Evolutionary conservation across 2,888 invertebrate species (phyloP), one percentile per base, ranked within the genome.

Genomic region (Stegophylla sp.): DNA sequence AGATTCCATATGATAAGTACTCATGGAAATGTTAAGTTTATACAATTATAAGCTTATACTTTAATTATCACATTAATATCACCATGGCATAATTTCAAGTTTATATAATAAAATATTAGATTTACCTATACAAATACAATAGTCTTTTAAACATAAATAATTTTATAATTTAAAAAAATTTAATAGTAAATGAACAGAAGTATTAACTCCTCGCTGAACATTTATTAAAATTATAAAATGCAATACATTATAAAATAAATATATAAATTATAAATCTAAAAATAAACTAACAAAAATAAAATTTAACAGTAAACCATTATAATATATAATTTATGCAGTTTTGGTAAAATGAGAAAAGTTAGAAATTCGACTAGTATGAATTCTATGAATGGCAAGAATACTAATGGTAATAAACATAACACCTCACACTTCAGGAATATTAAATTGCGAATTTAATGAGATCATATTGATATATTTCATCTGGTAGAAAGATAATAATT

Each of bases 341-440:
- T 48, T 48, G n/a, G 20, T 63, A 28, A 64, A 51, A 63, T 34
- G 34, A 51, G 34, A 73, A 34, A 13, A 51, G 20, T 17, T 17
- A 34, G 51, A 48, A 74, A 75, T 41, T 64, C 23, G 26, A 75
- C 51, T 64, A 75, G 64, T 41, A 64, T 43, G 63, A 63, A 48
- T 63, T 74, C 51, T 17, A n/a, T 17, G 17, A 75, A 75, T 75
- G 64, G 64, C 75, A 75, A 75, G 34, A 64, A 64, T 48, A 51
- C 2, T 23, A 51, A 3, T 63, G 51, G 28, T 64, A 53, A 51
- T 71, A 53, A 53, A 75, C 34, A 64, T 12, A 41, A 64, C 1
- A n/a, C n/a, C 51, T 75, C 75, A 51, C 64, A 64, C 75, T 75
- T 53, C 3, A 43, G 12, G 0, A 43, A 34, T 15, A 17, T 75